These are phyloP conservation scores for Diaprepes abbreviatus DNA, from an alignment of 2,888 invertebrate species.

Conservation along the genomic window DNA sequence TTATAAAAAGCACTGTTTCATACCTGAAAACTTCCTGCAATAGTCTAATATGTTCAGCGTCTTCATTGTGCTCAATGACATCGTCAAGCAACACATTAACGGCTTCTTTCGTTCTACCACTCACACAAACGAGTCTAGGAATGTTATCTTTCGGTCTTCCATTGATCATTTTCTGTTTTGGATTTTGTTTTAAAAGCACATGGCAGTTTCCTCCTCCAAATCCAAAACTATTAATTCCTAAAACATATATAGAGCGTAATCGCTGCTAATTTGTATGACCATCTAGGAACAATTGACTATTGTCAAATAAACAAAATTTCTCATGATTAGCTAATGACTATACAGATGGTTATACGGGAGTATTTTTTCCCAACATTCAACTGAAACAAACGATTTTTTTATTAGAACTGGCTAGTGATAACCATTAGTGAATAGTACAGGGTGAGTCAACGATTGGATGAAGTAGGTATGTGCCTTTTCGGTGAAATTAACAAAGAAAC, in stretches of 20 bases:
- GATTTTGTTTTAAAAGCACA: conserved; percentile 74
- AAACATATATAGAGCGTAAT: not conserved
- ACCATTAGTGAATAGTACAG: too few relatives aligned
- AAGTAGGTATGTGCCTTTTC: too few relatives aligned
- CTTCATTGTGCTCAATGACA: conserved; percentile 64
- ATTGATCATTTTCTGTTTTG: conserved; percentile 74
- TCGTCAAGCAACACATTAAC: conserved; percentile 76
- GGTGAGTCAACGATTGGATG: too few relatives aligned
- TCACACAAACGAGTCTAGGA: conserved; percentile 80
- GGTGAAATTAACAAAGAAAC: too few relatives aligned
- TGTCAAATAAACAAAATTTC: too few relatives aligned
- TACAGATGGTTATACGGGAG: too few relatives aligned
- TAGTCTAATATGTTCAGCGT: conserved; percentile 57
- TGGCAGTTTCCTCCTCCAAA: conserved; percentile 93
- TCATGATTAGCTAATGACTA: too few relatives aligned
- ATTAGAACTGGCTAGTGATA: too few relatives aligned
- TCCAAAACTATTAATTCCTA: conserved; percentile 91
- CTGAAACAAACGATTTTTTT: too few relatives aligned
- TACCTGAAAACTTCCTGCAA: conserved; percentile 67
- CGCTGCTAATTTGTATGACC: too few relatives aligned
- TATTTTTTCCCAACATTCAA: too few relatives aligned
- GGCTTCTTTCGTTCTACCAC: conserved; percentile 85
- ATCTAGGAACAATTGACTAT: too few relatives aligned
- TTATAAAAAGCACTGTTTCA: conserved; percentile 63
- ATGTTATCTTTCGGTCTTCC: conserved; percentile 75